Conservation (phyloP, 2,888 invertebrate genomes). For the Lycia hirtaria region DNA sequence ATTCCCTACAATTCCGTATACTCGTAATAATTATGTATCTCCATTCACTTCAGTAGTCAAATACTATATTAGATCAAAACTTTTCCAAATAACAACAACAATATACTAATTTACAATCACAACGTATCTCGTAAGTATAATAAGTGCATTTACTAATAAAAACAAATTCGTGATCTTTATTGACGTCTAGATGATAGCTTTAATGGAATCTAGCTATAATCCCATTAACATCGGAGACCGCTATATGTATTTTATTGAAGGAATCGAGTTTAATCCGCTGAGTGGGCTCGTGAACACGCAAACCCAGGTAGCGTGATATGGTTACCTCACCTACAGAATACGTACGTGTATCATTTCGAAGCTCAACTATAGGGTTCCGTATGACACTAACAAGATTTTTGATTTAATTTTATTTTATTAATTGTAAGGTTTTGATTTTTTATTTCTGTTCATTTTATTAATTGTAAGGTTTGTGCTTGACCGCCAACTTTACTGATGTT, state of each 20-base stretch:
- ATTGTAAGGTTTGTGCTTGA: too few relatives aligned
- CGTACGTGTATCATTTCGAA: slow-evolving; percentile 33
- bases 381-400: not conserved
- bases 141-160: slow-evolving; percentile 36
- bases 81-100: too few relatives aligned
- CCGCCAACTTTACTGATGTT: too few relatives aligned
- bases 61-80: too few relatives aligned
- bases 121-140: not conserved
- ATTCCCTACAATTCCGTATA: too few relatives aligned
- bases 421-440: too few relatives aligned
- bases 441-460: too few relatives aligned
- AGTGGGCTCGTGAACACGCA: slow-evolving; percentile 68
- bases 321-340: slow-evolving; percentile 38
- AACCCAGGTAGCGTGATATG: slow-evolving; percentile 58
- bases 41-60: too few relatives aligned
- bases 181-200: slow-evolving; percentile 64
- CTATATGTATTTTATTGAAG: slow-evolving; percentile 68
- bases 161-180: slow-evolving; percentile 63
- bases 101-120: not conserved
- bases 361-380: slow-evolving; percentile 8
- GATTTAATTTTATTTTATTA: too few relatives aligned
- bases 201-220: slow-evolving; percentile 70
- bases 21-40: too few relatives aligned
- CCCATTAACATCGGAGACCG: slow-evolving; percentile 67
- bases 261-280: slow-evolving; percentile 72